These are phyloP conservation scores for Enteromius argenteus DNA, from an alignment of 2,797 vertebrate genomes.

Conservation along the genomic window DNA sequence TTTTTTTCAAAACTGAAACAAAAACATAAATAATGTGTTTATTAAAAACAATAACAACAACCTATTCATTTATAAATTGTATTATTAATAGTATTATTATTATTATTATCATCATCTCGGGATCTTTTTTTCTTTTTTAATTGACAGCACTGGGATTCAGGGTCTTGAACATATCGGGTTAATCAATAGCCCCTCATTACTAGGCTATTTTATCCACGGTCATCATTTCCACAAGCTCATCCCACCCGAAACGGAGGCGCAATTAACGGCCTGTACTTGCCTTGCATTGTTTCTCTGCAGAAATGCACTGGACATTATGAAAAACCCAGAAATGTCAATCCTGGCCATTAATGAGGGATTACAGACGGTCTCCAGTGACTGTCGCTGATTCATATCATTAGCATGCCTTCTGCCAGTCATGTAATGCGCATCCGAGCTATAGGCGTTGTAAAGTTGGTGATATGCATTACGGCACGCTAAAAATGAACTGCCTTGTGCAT, in stretches of 20 bases:
- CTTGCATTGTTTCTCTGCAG: constrained; percentile 27
- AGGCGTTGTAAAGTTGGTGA: constrained; percentile 22
- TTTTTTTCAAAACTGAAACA: neutral
- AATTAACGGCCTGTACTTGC: constrained; percentile 64
- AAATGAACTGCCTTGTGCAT: constrained; percentile 5
- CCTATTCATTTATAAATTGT: neutral
- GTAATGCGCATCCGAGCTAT: constrained; percentile 50
- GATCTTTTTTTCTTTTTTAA: constrained; percentile 28
- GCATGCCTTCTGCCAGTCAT: constrained; percentile 62
- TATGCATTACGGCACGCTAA: neutral
- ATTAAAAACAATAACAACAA: neutral
- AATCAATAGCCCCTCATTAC: constrained; percentile 60
- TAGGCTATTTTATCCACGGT: constrained; percentile 17
- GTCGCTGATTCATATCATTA: constrained; percentile 65
- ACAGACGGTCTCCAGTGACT: constrained; percentile 53
- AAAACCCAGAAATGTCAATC: constrained; percentile 73
- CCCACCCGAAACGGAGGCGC: constrained; percentile 65
- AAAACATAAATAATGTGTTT: neutral
- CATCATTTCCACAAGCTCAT: constrained; percentile 76
- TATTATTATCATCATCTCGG: neutral
- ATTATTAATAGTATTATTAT: neutral
- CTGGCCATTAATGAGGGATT: constrained; percentile 70
- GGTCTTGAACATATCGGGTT: constrained; percentile 49
- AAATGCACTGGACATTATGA: constrained; percentile 61
- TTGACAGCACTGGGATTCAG: constrained; percentile 47